Evolutionary conservation across 2,113 vertebrate species (phyloP).

Genomic region (Empidonax traillii): DNA sequence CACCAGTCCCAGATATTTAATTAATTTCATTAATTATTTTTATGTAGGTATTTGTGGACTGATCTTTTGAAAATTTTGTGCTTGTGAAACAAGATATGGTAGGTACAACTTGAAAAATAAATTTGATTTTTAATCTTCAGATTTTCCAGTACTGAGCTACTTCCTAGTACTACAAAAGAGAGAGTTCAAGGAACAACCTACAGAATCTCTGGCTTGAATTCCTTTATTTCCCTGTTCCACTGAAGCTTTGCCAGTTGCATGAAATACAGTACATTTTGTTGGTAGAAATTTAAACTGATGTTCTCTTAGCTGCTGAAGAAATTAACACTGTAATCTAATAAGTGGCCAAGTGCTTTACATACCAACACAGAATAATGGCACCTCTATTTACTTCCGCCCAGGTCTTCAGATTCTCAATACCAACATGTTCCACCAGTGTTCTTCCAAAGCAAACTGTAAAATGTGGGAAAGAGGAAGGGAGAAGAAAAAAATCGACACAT

Average conservation of each 20-base stretch:
- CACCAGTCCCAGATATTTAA: neutral
- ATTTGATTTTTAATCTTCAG: neutral
- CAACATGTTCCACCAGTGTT: slow-evolving; percentile 85
- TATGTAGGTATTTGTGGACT: neutral
- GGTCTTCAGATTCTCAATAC: slow-evolving; percentile 81
- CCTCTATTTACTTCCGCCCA: slow-evolving; percentile 92
- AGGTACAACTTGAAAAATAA: neutral
- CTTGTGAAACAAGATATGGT: neutral
- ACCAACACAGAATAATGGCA: slow-evolving; percentile 93
- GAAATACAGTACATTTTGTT: neutral
- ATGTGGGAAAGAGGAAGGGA: neutral
- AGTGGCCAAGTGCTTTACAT: neutral
- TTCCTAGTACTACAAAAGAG: neutral
- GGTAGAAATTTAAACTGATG: neutral
- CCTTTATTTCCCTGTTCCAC: neutral
- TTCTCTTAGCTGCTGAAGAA: neutral
- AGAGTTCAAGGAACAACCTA: neutral
- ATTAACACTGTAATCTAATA: neutral
- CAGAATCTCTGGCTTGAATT: neutral
- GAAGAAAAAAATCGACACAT: neutral
- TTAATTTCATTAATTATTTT: neutral
- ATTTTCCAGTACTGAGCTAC: neutral
- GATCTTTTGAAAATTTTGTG: neutral
- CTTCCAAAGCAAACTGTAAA: slow-evolving; percentile 85
- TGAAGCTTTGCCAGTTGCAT: neutral